Conservation (phyloP, 2,888 invertebrate genomes). For the Crepidodera aurea region DNA sequence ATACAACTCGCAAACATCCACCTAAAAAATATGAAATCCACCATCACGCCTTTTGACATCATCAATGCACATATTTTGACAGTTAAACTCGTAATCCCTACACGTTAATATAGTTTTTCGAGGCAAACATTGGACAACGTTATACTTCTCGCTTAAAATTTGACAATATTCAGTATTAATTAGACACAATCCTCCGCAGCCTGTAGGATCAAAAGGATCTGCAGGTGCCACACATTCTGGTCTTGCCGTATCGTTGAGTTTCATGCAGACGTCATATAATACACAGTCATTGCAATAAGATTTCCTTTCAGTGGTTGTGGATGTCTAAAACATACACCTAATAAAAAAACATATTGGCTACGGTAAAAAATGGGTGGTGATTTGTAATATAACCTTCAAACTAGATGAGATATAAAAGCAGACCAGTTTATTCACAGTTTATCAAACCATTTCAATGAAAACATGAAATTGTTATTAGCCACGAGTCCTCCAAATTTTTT, state of each 20-base stretch:
- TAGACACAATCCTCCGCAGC: conserved; percentile 73
- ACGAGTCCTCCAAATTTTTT: too few relatives aligned
- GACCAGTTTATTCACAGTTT: too few relatives aligned
- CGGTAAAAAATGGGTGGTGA: too few relatives aligned
- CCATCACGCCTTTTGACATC: conserved; percentile 74
- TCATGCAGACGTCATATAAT: conserved; percentile 52
- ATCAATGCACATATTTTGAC: conserved; percentile 76
- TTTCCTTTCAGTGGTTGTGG: not conserved
- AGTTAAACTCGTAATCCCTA: conserved; percentile 72
- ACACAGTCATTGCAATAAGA: conserved; percentile 49
- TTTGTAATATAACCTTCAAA: too few relatives aligned
- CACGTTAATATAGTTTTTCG: conserved; percentile 68
- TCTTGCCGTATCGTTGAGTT: conserved; percentile 47
- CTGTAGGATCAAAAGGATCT: conserved; percentile 60
- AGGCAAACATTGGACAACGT: conserved; percentile 66
- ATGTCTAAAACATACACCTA: conserved; percentile 7
- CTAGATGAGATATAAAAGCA: too few relatives aligned
- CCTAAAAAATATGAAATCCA: too few relatives aligned
- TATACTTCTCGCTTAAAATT: conserved; percentile 64
- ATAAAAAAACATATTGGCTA: too few relatives aligned
- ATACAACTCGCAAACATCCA: too few relatives aligned
- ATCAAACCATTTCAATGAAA: too few relatives aligned
- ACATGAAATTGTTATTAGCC: too few relatives aligned
- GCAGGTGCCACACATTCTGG: conserved; percentile 52
- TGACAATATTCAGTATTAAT: conserved; percentile 72